Conservation (phyloP, 2,888 invertebrate species). For the Oscheius onirici region DNA sequence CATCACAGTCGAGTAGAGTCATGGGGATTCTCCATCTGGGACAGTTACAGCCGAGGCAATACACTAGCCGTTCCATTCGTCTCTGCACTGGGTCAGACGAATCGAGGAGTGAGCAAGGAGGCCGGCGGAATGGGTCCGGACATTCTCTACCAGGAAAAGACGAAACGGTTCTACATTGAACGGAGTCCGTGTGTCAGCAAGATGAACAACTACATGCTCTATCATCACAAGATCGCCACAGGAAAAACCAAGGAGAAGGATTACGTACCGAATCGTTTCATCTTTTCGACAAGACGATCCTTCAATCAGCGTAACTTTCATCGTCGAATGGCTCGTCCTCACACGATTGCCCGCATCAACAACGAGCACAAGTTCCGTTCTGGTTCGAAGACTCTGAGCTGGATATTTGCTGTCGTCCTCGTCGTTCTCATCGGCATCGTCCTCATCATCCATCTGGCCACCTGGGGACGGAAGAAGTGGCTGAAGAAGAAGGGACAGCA, state of each 20-base stretch:
- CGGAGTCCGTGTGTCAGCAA: not conserved
- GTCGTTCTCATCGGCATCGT: no score
- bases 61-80: not conserved
- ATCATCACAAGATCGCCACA: not conserved
- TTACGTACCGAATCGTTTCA: not conserved
- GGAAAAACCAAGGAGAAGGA: not conserved
- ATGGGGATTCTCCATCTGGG: not conserved
- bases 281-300: not conserved
- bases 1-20: no score
- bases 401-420: no score
- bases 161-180: not conserved
- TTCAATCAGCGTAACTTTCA: not conserved
- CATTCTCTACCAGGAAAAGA: constrained; percentile 1
- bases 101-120: not conserved
- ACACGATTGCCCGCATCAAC: not conserved
- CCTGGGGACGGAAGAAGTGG: no score
- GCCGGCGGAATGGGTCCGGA: not conserved
- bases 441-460: no score
- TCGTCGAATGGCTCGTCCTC: not conserved
- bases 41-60: not conserved
- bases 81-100: not conserved
- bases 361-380: no score
- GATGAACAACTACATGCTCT: not conserved
- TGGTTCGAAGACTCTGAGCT: no score
- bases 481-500: no score